phyloP scores from a whole-genome alignment of 2,888 invertebrate species.

The Cryptocephalus moraei region DNA sequence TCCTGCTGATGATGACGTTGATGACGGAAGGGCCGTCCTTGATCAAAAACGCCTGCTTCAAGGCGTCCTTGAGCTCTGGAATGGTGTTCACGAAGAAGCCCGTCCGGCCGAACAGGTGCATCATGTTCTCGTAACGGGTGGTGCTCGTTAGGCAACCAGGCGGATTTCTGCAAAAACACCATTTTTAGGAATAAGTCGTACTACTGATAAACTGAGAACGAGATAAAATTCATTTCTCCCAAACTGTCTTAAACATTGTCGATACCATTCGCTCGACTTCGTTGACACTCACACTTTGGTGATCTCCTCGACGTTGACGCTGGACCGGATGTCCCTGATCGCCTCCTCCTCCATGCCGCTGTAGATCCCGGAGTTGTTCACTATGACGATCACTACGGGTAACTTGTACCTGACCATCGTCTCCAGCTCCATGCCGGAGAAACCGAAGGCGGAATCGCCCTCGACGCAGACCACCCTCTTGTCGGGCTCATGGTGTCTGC shows the following conservation, averaged over 20 bases:
- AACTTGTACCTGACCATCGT: slow-evolving; percentile 91
- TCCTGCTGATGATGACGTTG: slow-evolving; percentile 82
- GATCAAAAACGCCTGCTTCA: slow-evolving; percentile 56
- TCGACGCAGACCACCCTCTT: slow-evolving; percentile 88
- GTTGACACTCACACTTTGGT: slow-evolving; percentile 58
- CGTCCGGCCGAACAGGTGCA: slow-evolving; percentile 72
- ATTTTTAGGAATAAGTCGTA: background rate
- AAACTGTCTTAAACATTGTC: background rate
- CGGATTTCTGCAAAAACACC: slow-evolving; percentile 55
- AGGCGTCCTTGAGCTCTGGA: slow-evolving; percentile 61
- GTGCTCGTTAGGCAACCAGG: slow-evolving; percentile 71
- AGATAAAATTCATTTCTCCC: background rate
- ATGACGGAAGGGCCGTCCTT: slow-evolving; percentile 75
- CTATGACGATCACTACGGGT: slow-evolving; percentile 79
- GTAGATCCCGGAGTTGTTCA: slow-evolving; percentile 95
- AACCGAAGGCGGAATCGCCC: slow-evolving; percentile 96
- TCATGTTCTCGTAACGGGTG: slow-evolving; percentile 83
- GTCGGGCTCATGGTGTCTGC: slow-evolving; percentile 66
- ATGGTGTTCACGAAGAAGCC: slow-evolving; percentile 74
- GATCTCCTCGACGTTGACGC: slow-evolving; percentile 47
- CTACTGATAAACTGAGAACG: background rate
- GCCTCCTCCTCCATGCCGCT: slow-evolving; percentile 72
- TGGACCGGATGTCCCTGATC: slow-evolving; percentile 57
- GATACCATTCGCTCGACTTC: background rate
- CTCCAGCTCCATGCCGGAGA: slow-evolving; percentile 97